A percentile compares a stretch with the other conserved stretches of the same genome.
Evolutionary conservation across 2,797 vertebrate species (phyloP).

Genomic region (Nyctalus aviator): DNA sequence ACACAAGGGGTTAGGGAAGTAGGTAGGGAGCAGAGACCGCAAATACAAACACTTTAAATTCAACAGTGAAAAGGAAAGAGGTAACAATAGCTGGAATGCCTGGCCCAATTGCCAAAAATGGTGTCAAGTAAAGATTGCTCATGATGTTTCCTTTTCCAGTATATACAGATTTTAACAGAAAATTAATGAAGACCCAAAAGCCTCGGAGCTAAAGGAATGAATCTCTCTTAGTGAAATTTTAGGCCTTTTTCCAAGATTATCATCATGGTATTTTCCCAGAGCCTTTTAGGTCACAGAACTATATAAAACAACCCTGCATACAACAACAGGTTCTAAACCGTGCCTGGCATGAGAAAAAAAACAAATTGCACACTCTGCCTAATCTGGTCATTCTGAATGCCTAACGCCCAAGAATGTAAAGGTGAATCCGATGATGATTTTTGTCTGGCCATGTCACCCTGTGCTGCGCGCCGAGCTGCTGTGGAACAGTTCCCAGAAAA

Average conservation of each 20-base stretch:
- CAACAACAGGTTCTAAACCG: conserved; percentile 44
- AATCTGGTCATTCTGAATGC: conserved; percentile 27
- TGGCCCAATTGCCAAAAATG: conserved; percentile 21
- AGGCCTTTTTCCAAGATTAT: conserved; percentile 58
- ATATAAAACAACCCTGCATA: conserved; percentile 20
- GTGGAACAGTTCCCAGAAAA: conserved; percentile 50
- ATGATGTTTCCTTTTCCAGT: conserved; percentile 37
- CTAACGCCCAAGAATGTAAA: conserved; percentile 5
- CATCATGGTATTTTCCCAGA: conserved; percentile 60
- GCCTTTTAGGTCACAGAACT: neutral
- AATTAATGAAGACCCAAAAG: conserved; percentile 29
- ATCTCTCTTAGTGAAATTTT: conserved; percentile 47
- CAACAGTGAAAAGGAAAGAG: conserved; percentile 15
- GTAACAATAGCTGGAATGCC: neutral
- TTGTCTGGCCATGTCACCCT: neutral
- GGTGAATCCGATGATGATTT: conserved; percentile 10
- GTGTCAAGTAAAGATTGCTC: conserved; percentile 34
- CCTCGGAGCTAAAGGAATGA: conserved; percentile 59
- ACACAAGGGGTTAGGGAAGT: neutral
- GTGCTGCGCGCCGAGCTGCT: neutral
- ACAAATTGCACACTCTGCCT: conserved; percentile 15
- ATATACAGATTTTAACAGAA: neutral
- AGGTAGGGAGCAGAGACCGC: neutral
- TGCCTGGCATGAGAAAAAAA: neutral
- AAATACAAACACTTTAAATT: conserved; percentile 41